These are phyloP conservation scores for Nasonia vitripennis DNA, from an alignment of 1,140 invertebrate species.

Conservation along the genomic window DNA sequence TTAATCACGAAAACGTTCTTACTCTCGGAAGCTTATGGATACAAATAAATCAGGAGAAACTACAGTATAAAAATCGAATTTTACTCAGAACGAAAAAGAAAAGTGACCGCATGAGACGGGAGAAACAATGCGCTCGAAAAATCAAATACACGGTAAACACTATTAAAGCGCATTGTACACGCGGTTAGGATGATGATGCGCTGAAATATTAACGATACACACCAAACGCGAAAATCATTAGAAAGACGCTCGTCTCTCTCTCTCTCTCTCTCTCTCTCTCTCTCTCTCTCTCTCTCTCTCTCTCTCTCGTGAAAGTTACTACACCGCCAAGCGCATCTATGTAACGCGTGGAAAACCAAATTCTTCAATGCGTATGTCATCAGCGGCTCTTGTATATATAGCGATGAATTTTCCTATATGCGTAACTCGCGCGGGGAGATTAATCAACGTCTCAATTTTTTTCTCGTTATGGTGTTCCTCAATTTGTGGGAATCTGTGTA, in stretches of 20 bases:
- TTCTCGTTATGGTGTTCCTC: too few species aligned
- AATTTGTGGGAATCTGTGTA: too few species aligned
- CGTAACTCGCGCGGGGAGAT: neutral
- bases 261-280: too few species aligned
- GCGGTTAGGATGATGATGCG: constrained; percentile 20
- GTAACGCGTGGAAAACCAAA: neutral
- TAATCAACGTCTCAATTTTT: neutral
- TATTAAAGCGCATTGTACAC: neutral
- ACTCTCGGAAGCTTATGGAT: too few species aligned
- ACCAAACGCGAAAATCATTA: constrained; percentile 13
- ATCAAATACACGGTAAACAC: neutral
- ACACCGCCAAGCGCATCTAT: neutral
- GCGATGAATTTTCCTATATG: neutral
- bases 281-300: too few species aligned
- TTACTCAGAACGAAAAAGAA: neutral
- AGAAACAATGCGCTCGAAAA: neutral
- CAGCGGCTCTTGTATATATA: neutral
- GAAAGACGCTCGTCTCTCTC: too few species aligned
- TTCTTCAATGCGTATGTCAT: neutral
- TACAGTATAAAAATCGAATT: neutral
- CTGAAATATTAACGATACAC: constrained; percentile 40
- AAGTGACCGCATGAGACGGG: too few species aligned
- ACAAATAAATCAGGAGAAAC: too few species aligned
- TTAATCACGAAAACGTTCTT: too few species aligned
- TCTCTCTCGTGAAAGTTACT: constrained; percentile 29